Conservation (phyloP, 1,140 invertebrate genomes). For the Scaptomyza montana region DNA sequence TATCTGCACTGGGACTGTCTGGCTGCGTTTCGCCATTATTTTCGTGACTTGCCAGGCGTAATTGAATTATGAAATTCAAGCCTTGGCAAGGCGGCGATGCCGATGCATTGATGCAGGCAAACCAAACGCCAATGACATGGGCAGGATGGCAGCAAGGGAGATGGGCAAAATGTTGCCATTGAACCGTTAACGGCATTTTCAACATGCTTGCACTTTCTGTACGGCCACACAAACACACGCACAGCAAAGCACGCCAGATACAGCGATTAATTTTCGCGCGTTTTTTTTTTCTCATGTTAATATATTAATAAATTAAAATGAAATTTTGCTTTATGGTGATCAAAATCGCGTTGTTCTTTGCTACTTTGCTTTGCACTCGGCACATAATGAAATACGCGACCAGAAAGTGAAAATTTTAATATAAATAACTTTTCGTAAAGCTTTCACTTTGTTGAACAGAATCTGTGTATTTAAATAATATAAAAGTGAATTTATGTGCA, state of each 20-base stretch:
- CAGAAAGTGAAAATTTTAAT: slow-evolving; percentile 71
- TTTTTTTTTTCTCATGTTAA: slow-evolving; percentile 47
- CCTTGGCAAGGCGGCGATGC: slow-evolving; percentile 22
- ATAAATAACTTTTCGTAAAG: slow-evolving; percentile 64
- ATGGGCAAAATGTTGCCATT: slow-evolving; percentile 43
- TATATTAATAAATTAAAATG: slow-evolving; percentile 73
- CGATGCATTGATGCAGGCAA: slow-evolving; percentile 38
- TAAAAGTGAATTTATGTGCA: not conserved
- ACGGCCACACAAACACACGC: slow-evolving; percentile 1
- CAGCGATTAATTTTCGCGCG: slow-evolving; percentile 56
- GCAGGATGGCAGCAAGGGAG: slow-evolving; percentile 4
- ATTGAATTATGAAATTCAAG: slow-evolving; percentile 65
- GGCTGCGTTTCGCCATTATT: not conserved
- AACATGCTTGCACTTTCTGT: slow-evolving; percentile 38
- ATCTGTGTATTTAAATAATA: not conserved
- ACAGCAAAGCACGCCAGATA: not conserved
- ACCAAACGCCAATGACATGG: slow-evolving; percentile 16
- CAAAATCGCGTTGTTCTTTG: slow-evolving; percentile 45
- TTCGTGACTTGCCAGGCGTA: slow-evolving; percentile 36
- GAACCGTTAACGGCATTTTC: slow-evolving; percentile 66
- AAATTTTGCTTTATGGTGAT: slow-evolving; percentile 58
- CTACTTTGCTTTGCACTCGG: slow-evolving; percentile 11
- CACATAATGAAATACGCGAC: slow-evolving; percentile 47
- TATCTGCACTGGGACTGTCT: slow-evolving; percentile 9
- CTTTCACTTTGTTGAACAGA: slow-evolving; percentile 55